Conservation (phyloP, 2,888 invertebrate genomes). For the Gryllus longicercus region DNA sequence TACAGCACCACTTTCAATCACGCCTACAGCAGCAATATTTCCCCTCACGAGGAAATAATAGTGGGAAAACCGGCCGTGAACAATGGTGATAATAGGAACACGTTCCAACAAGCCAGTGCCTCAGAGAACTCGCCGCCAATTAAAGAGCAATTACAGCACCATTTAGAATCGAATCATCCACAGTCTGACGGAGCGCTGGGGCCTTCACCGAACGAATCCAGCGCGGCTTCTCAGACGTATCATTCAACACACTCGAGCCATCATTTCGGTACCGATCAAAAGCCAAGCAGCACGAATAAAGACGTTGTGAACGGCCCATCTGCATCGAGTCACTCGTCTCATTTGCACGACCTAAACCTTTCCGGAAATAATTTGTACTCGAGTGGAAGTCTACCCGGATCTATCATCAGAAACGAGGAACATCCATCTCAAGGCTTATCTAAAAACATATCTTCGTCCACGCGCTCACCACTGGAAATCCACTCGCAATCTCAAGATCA, state of each 20-base stretch:
- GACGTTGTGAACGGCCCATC: background rate
- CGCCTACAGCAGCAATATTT: background rate
- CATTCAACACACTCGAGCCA: background rate
- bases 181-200: background rate
- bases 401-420: background rate
- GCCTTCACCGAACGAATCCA: background rate
- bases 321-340: background rate
- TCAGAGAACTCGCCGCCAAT: background rate
- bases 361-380: background rate
- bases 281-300: background rate
- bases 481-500: slow-evolving; percentile 1
- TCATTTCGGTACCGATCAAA: background rate
- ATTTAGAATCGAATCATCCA: background rate
- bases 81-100: slow-evolving; percentile 24
- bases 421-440: background rate
- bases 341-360: background rate
- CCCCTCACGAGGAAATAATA: slow-evolving; percentile 29
- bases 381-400: background rate
- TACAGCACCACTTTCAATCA: background rate
- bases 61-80: slow-evolving; percentile 30
- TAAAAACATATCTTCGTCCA: background rate
- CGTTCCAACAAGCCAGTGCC: background rate
- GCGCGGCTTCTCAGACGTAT: background rate
- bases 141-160: background rate
- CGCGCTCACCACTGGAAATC: slow-evolving; percentile 5